Base-by-base conservation (phyloP, 2,113 vertebrate species). In the Porphyrio hochstetteri region DNA sequence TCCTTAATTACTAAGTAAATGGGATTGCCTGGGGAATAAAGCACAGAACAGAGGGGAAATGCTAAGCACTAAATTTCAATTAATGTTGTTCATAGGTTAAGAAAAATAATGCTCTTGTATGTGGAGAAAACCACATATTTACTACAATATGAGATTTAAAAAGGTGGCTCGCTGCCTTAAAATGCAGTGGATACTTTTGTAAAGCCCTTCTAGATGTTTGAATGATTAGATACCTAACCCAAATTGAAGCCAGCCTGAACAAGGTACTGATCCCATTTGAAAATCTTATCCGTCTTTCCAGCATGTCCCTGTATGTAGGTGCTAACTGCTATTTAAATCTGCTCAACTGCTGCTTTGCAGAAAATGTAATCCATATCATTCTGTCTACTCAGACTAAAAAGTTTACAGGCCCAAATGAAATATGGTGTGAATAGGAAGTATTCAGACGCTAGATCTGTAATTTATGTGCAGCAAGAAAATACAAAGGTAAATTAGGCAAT, bases 251-350 rank as follows among this genome's bases (percentile, higher is more conserved):
- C 63, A 67, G 3, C 57, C 44, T 90, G 68, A 90, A 74, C 13
- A 55, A 74, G 36, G 8, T 80, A 72, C 67, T 79, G 46, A 76
- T 77, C 36, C 17, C 14, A 19, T 70, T 93, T 80, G 74, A 63
- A 60, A 40, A 35, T 81, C 90, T 91, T 71, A 57, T 44, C 69
- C 9, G 7, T 57, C 56, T 85, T 81, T 74, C 53, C 84, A 18
- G 63, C 24, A 16, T 48, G 11, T 77, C n/a, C 83, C 89, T 89
- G 61, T 72, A 65, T 87, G 89, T 94, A 90, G 75, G 67, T 87
- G 82, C 63, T 82, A 82, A 82, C 81, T 78, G 64, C 72, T 95
- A 82, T 95, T 95, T 90, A 93, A 96, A 90, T 93, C 87, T 90
- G 77, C n/a, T 90, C 70, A 93, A 77, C 61, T 88, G 65, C 56